phyloP scores from a whole-genome alignment of 2,113 vertebrate genomes.

The Notiomystis cincta region DNA sequence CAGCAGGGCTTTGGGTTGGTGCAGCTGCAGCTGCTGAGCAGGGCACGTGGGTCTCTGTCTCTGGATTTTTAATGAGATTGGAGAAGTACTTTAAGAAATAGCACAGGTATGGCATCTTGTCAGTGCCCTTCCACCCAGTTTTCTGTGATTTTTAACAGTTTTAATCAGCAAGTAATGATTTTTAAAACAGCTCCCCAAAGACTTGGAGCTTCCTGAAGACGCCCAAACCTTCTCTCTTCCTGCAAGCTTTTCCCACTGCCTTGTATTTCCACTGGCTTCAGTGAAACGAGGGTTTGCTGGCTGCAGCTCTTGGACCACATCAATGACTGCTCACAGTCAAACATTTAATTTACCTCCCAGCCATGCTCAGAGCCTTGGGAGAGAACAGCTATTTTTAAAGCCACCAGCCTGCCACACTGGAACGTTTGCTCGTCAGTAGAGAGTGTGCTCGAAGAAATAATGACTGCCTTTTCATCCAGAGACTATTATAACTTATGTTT shows the following conservation, averaged over 20 bases:
- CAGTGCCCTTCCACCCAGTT: not conserved
- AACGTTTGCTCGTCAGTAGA: conserved; percentile 37
- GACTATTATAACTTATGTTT: conserved; percentile 44
- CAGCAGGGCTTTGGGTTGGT: not conserved
- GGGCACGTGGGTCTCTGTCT: rapidly evolving
- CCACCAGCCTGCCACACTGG: conserved; percentile 13
- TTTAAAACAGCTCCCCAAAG: not conserved
- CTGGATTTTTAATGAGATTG: not conserved
- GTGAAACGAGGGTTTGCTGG: not conserved
- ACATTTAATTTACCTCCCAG: conserved; percentile 41
- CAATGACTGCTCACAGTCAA: conserved; percentile 32
- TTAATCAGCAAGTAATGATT: not conserved
- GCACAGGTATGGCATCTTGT: not conserved
- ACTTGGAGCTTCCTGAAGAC: not conserved
- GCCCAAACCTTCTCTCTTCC: not conserved
- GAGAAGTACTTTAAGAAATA: not conserved
- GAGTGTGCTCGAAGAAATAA: conserved; percentile 45
- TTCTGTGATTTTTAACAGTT: conserved; percentile 3
- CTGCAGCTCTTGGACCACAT: conserved; percentile 32
- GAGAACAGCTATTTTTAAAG: conserved; percentile 53
- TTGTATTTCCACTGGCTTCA: not conserved
- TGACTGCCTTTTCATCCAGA: conserved; percentile 48
- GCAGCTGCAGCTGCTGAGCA: not conserved
- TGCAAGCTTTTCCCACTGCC: not conserved
- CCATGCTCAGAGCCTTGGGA: not conserved